Base-by-base conservation (phyloP, 2,113 vertebrate species). In the Erythrocercus mccallii region DNA sequence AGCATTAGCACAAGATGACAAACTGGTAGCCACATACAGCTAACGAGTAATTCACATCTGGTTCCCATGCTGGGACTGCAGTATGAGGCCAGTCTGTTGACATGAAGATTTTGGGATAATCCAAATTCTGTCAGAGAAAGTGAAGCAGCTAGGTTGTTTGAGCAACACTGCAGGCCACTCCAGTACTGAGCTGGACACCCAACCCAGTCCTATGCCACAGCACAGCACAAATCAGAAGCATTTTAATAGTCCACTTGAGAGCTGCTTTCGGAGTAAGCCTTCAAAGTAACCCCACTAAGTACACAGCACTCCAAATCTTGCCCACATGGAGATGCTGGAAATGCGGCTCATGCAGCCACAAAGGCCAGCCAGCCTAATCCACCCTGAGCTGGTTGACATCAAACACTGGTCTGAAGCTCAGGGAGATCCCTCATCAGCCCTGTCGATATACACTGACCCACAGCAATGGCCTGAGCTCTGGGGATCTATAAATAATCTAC, bases 291-390 rank as follows among this genome's bases (percentile, higher is more conserved):
- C 28, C 35, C 21, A 24, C 30, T 48, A 64, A 81, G 53, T 23
- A 84, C 22, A 11, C 6, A 81, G 31, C 11, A 62, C 27, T n/a
- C 23, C 25, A 25, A 38, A 40, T 82, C 48, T 61, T 48, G 10
- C 40, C 58, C 66, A 47, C 15, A 18, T 21, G 20, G 48, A 77
- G 45, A 56, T 28, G n/a, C 18, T 10, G 2, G 70, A 86, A 83
- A 83, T n/a, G 23, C 35, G 31, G 37, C 33, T 93, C n/a, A 33
- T 6, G 16, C 6, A 79, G 53, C 38, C 51, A 47, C 0, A 0
- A 62, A 89, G 23, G 42, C 45, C n/a, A 58, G 47, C 38, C 44
- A 87, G 38, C 12, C 37, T 72, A 61, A 88, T 31, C 45, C 16
- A 44, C 22, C 20, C 56, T 3, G 1, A 86, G 33, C 27, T 68